Evolutionary conservation across 2,888 invertebrate species (phyloP).

Genomic region (Petrolisthes manimaculis): DNA sequence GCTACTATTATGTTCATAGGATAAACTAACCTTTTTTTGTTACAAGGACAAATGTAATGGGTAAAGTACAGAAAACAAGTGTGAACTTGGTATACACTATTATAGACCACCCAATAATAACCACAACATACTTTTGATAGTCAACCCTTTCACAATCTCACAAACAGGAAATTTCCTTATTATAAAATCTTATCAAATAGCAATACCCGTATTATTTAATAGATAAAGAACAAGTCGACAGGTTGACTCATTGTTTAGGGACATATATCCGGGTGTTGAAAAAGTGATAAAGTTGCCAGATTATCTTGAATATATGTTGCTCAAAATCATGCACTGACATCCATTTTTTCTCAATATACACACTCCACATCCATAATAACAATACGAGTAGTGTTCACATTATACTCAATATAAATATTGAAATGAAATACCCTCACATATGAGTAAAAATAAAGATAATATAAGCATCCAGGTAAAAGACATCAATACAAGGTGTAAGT

Average conservation of each 20-base stretch:
- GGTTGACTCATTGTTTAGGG: constrained; percentile 5
- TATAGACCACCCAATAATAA: too few species aligned
- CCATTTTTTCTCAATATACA: background rate
- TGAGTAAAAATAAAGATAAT: background rate
- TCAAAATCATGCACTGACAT: background rate
- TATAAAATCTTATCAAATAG: too few species aligned
- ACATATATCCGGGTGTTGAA: constrained; percentile 22
- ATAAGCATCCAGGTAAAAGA: background rate
- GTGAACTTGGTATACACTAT: too few species aligned
- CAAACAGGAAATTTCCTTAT: too few species aligned
- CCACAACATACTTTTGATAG: too few species aligned
- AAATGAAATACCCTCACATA: background rate
- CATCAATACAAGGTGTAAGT: background rate
- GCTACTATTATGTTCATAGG: too few species aligned
- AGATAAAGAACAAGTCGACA: constrained; percentile 19
- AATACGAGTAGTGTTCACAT: background rate
- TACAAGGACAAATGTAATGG: too few species aligned
- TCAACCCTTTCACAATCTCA: too few species aligned
- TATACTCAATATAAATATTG: background rate
- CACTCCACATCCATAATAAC: too few species aligned
- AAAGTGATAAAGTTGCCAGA: constrained; percentile 21
- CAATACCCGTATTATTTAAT: too few species aligned
- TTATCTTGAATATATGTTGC: background rate
- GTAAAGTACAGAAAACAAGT: too few species aligned
- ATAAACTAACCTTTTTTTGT: too few species aligned